Conservation (phyloP, 2,113 vertebrate species). For the Actinemys pallida region DNA sequence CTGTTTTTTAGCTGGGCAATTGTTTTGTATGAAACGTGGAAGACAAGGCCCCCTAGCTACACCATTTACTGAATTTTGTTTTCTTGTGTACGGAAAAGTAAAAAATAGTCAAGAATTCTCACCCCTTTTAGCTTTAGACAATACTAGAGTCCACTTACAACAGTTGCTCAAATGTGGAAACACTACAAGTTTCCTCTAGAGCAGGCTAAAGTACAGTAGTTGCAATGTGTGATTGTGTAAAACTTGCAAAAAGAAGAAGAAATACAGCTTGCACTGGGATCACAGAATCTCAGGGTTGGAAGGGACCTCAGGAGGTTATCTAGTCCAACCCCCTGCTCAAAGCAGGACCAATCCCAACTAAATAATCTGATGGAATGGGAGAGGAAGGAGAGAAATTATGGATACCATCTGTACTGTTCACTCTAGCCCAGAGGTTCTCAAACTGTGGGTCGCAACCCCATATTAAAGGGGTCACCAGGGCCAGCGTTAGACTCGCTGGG, state of each 20-base stretch:
- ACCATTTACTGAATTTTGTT: not conserved
- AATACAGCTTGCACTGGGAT: not conserved
- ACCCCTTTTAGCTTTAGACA: not conserved
- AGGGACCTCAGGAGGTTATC: too few relatives aligned
- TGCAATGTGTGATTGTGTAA: not conserved
- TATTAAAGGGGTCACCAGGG: too few relatives aligned
- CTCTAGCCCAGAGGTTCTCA: not conserved
- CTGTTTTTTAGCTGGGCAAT: not conserved
- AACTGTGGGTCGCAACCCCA: too few relatives aligned
- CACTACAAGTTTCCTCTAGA: not conserved
- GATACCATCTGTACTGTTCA: not conserved
- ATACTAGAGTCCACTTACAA: not conserved
- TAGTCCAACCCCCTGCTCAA: too few relatives aligned
- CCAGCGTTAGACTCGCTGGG: too few relatives aligned
- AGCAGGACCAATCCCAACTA: too few relatives aligned
- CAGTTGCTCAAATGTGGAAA: not conserved
- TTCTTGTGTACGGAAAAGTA: not conserved
- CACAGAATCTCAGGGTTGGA: too few relatives aligned
- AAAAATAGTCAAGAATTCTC: fast-evolving
- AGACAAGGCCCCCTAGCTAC: not conserved
- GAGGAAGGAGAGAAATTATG: not conserved
- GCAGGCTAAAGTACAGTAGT: not conserved
- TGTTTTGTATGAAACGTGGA: not conserved
- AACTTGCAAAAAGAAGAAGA: not conserved
- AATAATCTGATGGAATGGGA: too few relatives aligned